Evolutionary conservation across 2,888 invertebrate species (phyloP).

Genomic region (Nemapogon koenigi): DNA sequence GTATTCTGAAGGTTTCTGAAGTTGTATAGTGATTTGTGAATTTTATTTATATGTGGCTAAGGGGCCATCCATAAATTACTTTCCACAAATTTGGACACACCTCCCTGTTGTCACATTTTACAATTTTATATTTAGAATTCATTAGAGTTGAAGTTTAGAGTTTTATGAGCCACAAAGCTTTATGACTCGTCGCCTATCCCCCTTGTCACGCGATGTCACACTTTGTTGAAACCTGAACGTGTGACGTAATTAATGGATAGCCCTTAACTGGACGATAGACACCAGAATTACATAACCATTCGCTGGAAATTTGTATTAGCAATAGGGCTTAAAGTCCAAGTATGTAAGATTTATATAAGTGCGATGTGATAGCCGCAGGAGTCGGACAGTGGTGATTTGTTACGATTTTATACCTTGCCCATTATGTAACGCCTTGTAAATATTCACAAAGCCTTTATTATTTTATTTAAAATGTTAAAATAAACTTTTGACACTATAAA

Average conservation of each 20-base stretch:
- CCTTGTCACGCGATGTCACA: too few relatives aligned
- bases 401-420: conserved; percentile 59
- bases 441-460: conserved; percentile 61
- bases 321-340: conserved; percentile 26
- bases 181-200: too few relatives aligned
- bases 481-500: conserved; percentile 12
- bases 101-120: too few relatives aligned
- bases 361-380: conserved; percentile 45
- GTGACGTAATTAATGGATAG: too few relatives aligned
- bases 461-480: conserved; percentile 55
- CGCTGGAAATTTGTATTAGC: conserved; percentile 1
- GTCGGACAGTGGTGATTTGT: conserved; percentile 44
- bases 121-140: too few relatives aligned
- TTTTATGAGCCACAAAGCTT: too few relatives aligned
- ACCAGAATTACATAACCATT: conserved; percentile 15
- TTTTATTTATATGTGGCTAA: too few relatives aligned
- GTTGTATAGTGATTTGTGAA: conserved; percentile 5
- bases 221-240: too few relatives aligned
- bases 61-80: too few relatives aligned
- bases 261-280: conserved; percentile 12
- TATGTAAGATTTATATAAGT: conserved; percentile 26
- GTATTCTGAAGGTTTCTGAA: conserved; percentile 11
- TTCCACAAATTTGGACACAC: too few relatives aligned
- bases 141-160: too few relatives aligned
- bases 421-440: conserved; percentile 57